A percentile compares a stretch with the other conserved stretches of the same genome.
These are phyloP conservation scores for Gymnodraco acuticeps DNA, from an alignment of 2,797 vertebrate genomes.

Conservation along the genomic window DNA sequence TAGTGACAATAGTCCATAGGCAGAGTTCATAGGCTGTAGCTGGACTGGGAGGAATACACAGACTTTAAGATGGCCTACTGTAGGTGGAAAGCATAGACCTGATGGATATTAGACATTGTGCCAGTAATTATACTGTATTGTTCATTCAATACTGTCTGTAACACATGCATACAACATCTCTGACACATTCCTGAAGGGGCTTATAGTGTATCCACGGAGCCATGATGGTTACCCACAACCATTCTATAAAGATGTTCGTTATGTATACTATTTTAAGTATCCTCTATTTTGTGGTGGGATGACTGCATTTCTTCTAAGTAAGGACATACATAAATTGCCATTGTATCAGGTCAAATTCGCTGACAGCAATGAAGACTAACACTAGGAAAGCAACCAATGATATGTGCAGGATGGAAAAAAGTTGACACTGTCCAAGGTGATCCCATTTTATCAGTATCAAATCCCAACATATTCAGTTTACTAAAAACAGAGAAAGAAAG, in stretches of 20 bases:
- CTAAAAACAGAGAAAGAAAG: too few species aligned
- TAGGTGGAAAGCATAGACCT: neutral
- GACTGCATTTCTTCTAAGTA: neutral
- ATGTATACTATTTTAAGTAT: neutral
- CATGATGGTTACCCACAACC: neutral
- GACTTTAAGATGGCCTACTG: neutral
- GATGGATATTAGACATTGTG: neutral
- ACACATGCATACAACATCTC: neutral
- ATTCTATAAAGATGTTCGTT: neutral
- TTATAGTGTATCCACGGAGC: constrained; percentile 24
- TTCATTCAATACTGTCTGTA: neutral
- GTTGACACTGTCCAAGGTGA: too few species aligned
- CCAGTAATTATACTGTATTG: neutral
- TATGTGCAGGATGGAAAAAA: too few species aligned
- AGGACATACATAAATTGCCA: neutral
- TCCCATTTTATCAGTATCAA: too few species aligned
- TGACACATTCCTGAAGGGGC: constrained; percentile 35
- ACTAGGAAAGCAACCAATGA: too few species aligned
- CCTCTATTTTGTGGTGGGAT: neutral
- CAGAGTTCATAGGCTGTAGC: constrained; percentile 9
- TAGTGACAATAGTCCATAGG: constrained; percentile 39
- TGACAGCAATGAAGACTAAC: too few species aligned
- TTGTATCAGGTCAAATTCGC: neutral
- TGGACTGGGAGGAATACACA: constrained; percentile 18
- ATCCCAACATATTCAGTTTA: too few species aligned